Evolutionary conservation across 2,113 vertebrate genomes (phyloP), one percentile per base, ranked within the genome.

Genomic region (Lamprologus callipterus): DNA sequence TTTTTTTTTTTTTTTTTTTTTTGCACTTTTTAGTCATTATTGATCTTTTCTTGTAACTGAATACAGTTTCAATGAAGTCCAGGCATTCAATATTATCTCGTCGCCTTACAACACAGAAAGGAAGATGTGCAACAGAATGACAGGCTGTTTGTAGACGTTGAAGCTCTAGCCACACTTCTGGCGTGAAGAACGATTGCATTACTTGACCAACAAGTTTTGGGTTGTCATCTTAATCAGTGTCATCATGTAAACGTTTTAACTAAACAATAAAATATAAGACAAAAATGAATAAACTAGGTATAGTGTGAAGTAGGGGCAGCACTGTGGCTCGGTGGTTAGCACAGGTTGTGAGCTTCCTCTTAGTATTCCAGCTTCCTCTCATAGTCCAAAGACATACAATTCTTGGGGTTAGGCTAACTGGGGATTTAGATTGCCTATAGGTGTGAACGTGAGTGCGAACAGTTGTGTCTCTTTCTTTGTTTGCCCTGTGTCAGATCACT

Each of bases 41-140:
- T 42, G 5, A 73, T 73, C 7, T 26, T 45, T 73, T 45, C 8
- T 73, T 26, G 33, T 13, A 45, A 26, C 40, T 26, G 21, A 23
- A 70, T 42, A 1, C n/a, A 23, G 8, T 45, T 73, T 0, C 1
- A 37, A 8, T 65, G 0, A 65, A 65, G 19, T 19, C 42, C 2
- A 79, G 14, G 31, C 19, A 53, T 57, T 68, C n/a, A 28, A 4
- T 49, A 40, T 31, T 23, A 19, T 11, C 17, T 8, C 8, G 10
- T 14, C 23, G 80, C 3, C 16, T 70, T 16, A 35, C 17, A 81
- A 35, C 9, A 68, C 45, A 86, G 7, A 86, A 7, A 17, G n/a
- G 23, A 9, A 45, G 42, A 11, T 19, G 70, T 45, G 14, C 40
- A 54, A 54, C 58, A 60, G 58, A 60, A 31, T 31, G 26, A 58